Base-by-base conservation (phyloP, 2,888 invertebrate genomes). In the Limnephilus marmoratus region DNA sequence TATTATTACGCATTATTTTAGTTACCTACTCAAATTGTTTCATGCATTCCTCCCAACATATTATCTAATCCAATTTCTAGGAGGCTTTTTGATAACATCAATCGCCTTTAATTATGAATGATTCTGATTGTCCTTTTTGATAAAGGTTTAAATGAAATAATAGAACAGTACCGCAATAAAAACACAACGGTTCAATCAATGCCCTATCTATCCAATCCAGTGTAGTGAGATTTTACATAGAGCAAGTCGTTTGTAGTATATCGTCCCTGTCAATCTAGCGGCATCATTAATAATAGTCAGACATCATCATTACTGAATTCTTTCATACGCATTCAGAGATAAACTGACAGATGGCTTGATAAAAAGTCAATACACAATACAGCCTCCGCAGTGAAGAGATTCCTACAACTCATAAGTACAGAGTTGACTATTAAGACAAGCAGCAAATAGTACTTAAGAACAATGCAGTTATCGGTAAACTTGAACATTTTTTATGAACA, bases 221-320 rank as follows among this genome's bases (percentile, higher is more conserved):
- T 86, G 86, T 86, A 29, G 29, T 45, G n/a, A 45, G 49, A 86
- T 86, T 24, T 45, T 86, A 86, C 86, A 86, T 45, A 24, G 83
- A 83, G 83, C 83, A 24, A 83, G 68, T 68, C 68, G 68, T 68
- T 68, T 68, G 68, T 68, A 68, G 49, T 81, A 82, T 82, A 90
- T 90, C 90, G 90, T 41, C n/a, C 81, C 86, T 85, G 91, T 86
- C 91, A 91, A 91, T 91, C 87, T 81, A 2, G 15, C 53, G 3
- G 34, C 81, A 91, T 91, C 91, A 88, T 91, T 45, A 91, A 91
- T 91, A 81, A 91, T 87, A 49, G 81, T 91, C 88, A 88, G 49
- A 91, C 91, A 88, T 82, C 82, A 91, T 91, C 91, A 91, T 91
- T 91, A 91, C 41, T 80, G 81, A 34, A 80, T 34, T 87, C 34